Evolutionary conservation across 37 sponge, comb jelly and placozoan genomes (phyloP), one percentile per base, ranked within the genome.

Genomic region (Tethya wilhelma): DNA sequence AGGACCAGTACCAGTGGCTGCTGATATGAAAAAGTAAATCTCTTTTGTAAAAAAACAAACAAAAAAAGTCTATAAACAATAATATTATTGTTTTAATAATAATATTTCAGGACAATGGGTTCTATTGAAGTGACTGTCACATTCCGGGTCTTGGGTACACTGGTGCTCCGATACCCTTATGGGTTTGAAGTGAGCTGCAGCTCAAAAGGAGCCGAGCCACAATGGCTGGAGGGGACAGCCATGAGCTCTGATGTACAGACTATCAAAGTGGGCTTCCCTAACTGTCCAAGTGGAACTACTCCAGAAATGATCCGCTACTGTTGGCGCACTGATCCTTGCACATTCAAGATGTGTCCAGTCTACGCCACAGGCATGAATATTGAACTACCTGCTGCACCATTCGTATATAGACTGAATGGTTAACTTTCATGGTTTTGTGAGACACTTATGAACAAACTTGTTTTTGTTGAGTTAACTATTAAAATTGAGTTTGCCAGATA

Each of bases 151-250:
- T 22, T 29, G 11, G 1, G 4, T 29, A 26, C 30, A 55, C 55
- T 87, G n/a, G 66, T 74, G 25, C 75, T 87, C 32, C 30, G 59
- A 4, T 87, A 79, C n/a, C 59, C 60, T 20, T 81, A 75, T 44
- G 88, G 88, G 0, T 87, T 81, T 81, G 88, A 87, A 44, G n/a
- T 87, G 28, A 73, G 82, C 40, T 87, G 88, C 40, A 56, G 33
- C 38, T 28, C 64, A 9, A 56, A 69, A 1, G 30, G 22, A 1
- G 12, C 53, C 2, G 14, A 12, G 5, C 17, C 80, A 9, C 62
- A 29, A 37, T 86, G 73, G 78, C 56, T 86, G 8, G 80, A 73
- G 23, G 87, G 79, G 4, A 86, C 68, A 1, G 80, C 80, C 20
- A 63, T 38, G 39, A 29, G 41, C 11, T 58, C 26, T n/a, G 12